phyloP scores from a whole-genome alignment of 64 coral and sea anemone genomes.

The Stylophora pistillata region DNA sequence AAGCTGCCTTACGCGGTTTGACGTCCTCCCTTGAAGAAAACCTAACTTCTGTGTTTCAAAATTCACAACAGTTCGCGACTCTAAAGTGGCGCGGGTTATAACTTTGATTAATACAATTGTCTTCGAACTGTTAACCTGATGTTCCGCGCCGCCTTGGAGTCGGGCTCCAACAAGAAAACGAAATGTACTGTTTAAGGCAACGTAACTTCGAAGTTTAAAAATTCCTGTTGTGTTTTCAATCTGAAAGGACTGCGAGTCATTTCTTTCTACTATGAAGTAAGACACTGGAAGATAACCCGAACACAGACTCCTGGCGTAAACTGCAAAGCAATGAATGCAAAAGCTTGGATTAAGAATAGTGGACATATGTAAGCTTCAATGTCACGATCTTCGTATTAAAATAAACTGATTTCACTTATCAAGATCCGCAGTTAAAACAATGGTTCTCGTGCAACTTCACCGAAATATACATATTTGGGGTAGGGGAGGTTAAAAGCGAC shows the following conservation, averaged over 20 bases:
- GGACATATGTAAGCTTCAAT: too few species aligned
- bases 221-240: constrained; percentile 61
- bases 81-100: constrained; percentile 6
- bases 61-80: constrained; percentile 14
- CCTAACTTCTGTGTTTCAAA: constrained; percentile 43
- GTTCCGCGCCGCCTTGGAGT: neutral
- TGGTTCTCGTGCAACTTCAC: too few species aligned
- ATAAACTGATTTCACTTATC: too few species aligned
- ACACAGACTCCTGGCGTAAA: constrained; percentile 33
- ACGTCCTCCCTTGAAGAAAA: constrained; percentile 24
- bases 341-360: neutral
- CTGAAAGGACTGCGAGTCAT: constrained; percentile 4
- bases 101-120: neutral
- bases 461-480: too few species aligned
- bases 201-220: neutral
- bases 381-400: too few species aligned
- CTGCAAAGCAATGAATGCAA: constrained; percentile 25
- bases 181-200: neutral
- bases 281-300: neutral
- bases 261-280: constrained; percentile 42
- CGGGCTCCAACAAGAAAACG: neutral
- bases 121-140: neutral
- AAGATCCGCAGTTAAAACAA: too few species aligned
- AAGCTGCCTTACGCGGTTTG: constrained; percentile 2
- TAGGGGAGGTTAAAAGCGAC: too few species aligned